Evolutionary conservation across 2,888 invertebrate species (phyloP).

Genomic region (Brachylomia viminalis): DNA sequence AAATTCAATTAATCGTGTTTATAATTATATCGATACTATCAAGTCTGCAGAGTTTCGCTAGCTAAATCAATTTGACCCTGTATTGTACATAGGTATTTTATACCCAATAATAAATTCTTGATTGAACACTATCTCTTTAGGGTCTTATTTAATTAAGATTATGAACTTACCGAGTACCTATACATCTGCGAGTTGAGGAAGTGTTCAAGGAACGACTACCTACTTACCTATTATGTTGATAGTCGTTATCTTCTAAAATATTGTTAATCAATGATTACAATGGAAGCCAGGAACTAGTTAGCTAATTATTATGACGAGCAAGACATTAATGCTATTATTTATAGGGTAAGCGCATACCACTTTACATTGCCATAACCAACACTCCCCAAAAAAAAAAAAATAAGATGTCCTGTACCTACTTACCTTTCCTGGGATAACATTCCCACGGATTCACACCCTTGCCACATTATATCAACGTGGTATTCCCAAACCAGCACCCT

Average conservation of each 20-base stretch:
- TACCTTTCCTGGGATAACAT: slow-evolving; percentile 4
- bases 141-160: not conserved
- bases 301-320: not conserved
- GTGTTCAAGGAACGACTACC: not conserved
- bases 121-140: not conserved
- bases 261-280: not conserved
- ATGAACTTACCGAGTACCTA: not conserved
- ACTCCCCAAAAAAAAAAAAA: not conserved
- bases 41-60: too few species aligned
- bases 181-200: not conserved
- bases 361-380: too few species aligned
- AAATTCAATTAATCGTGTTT: too few species aligned
- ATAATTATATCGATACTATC: too few species aligned
- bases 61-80: too few species aligned
- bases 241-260: not conserved
- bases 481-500: slow-evolving; percentile 36
- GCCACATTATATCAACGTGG: slow-evolving; percentile 44
- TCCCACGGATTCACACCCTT: slow-evolving; percentile 56
- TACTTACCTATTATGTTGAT: not conserved
- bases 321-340: not conserved
- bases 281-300: not conserved
- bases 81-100: too few species aligned
- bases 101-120: not conserved
- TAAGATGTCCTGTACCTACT: not conserved
- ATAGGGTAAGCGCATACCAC: not conserved